Base-by-base conservation (phyloP, 35 echinoderm and acorn worm genomes). In the Apostichopus japonicus region DNA sequence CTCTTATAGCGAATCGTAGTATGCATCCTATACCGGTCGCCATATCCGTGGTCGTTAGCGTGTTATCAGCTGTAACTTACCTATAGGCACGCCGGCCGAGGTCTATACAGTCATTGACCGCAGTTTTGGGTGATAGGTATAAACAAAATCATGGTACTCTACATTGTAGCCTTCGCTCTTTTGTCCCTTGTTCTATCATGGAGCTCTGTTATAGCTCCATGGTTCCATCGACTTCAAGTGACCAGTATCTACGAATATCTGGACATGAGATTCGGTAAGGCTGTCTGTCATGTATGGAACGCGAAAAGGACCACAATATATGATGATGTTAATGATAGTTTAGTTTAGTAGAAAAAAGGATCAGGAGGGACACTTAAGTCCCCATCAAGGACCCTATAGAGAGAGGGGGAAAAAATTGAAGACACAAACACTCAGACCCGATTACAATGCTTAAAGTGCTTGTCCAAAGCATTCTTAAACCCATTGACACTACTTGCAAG, bases 241-340 rank as follows among this genome's bases (percentile, higher is more conserved):
- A 80, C 51, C 8, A 80, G 79, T 55, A 88, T 88, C 25, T 88
- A 88, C 65, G 86, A 88, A 88, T 88, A 88, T 65, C 65, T 88
- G 7, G 57, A 88, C 13, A 88, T 88, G 86, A 55, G 86, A 24
- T 88, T 88, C 21, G 65, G 86, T 17, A 88, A 88, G 25, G 65
- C 25, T 9, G 86, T 72, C 56, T 59, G 58, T 1, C 67, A 67
- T 65, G 11, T n/a, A n/a, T n/a, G n/a, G n/a, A n/a, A n/a, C n/a
- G n/a, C n/a, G n/a, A n/a, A n/a, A n/a, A n/a, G n/a, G n/a, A n/a
- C n/a, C n/a, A n/a, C n/a, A n/a, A n/a, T n/a, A n/a, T n/a, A n/a
- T n/a, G n/a, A n/a, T n/a, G n/a, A n/a, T n/a, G n/a, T n/a, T n/a
- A n/a, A n/a, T n/a, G n/a, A n/a, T n/a, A n/a, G n/a, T n/a, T n/a